Evolutionary conservation across 2,797 vertebrate genomes (phyloP).

Genomic region (Pelochelys cantorii): DNA sequence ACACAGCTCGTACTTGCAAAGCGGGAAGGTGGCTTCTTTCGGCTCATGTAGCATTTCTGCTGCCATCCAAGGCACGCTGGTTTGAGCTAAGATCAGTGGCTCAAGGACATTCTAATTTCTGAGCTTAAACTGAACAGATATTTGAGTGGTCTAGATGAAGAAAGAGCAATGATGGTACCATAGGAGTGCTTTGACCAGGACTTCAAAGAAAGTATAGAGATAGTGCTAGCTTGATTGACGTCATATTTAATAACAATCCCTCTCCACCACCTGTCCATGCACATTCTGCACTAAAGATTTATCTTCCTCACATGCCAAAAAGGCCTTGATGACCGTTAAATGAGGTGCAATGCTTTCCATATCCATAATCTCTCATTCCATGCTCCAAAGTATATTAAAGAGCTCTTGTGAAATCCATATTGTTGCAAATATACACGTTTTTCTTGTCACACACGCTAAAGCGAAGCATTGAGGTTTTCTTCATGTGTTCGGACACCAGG

Average conservation of each 20-base stretch:
- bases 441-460: rapidly evolving
- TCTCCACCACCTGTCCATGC: not conserved
- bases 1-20: not conserved
- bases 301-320: not conserved
- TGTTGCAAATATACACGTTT: not conserved
- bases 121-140: not conserved
- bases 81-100: not conserved
- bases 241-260: not conserved
- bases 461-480: not conserved
- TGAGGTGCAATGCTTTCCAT: not conserved
- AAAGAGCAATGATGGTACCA: not conserved
- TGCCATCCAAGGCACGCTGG: not conserved
- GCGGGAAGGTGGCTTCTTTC: not conserved
- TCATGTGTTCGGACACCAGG: not conserved
- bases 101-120: not conserved
- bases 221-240: not conserved
- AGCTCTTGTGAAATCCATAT: not conserved
- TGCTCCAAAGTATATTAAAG: not conserved
- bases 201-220: not conserved
- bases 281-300: not conserved
- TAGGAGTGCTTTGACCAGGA: not conserved
- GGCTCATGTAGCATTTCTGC: not conserved
- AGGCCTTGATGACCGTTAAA: not conserved
- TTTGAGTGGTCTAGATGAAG: not conserved
- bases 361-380: not conserved